Conservation (phyloP, 2,797 vertebrate genomes). For the Macropodus opercularis region DNA sequence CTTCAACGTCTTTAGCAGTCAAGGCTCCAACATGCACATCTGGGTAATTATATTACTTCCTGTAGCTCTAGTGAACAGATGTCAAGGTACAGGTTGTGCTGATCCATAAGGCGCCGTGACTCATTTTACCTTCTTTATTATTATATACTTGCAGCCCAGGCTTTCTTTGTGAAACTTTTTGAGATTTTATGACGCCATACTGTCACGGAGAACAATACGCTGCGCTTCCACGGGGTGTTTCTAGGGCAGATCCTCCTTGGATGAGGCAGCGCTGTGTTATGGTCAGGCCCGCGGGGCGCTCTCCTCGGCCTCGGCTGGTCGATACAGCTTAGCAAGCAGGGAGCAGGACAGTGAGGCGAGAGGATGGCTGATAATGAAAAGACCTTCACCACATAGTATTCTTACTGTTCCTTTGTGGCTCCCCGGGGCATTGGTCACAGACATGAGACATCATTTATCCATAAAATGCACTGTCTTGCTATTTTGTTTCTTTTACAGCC, state of each 20-base stretch:
- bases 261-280: slow-evolving; percentile 12
- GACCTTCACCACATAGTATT: slow-evolving; percentile 33
- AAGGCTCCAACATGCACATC: too few relatives aligned
- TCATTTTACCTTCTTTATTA: background rate
- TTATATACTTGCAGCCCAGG: background rate
- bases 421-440: background rate
- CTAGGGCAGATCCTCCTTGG: slow-evolving; percentile 19
- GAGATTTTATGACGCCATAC: slow-evolving; percentile 9
- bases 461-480: background rate
- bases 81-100: background rate
- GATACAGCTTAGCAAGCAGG: slow-evolving; percentile 21
- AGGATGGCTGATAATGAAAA: slow-evolving; percentile 41
- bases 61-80: background rate
- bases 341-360: slow-evolving; percentile 14
- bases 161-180: background rate
- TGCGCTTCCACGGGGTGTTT: slow-evolving; percentile 16
- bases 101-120: background rate
- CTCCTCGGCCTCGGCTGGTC: slow-evolving; percentile 26
- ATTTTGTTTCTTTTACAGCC: background rate
- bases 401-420: slow-evolving; percentile 9
- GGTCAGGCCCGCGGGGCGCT: slow-evolving; percentile 36
- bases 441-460: background rate
- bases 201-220: slow-evolving; percentile 15
- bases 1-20: too few relatives aligned
- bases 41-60: too few relatives aligned